Evolutionary conservation across 2,113 vertebrate genomes (phyloP), one percentile per base, ranked within the genome.

Genomic region (Chitala chitala): DNA sequence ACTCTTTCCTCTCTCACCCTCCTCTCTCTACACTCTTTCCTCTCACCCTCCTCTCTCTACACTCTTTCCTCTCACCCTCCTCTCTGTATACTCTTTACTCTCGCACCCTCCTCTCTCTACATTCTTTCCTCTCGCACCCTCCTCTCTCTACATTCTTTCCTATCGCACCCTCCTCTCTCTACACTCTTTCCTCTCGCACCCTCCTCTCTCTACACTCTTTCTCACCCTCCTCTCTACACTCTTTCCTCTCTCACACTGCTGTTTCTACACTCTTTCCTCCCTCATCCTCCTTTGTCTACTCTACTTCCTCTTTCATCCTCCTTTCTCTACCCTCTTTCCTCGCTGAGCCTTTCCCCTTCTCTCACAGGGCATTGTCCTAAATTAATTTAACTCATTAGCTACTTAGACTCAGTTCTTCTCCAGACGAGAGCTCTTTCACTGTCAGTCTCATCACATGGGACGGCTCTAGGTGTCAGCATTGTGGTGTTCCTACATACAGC

Each of bases 381-480:
- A 63, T 38, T 20, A 63, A 38, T 63, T 9, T 36, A 38, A 63
- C 33, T 63, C 5, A 26, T 38, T 2, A 13, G 36, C 38, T 63
- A 63, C 12, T 33, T 63, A 20, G 31, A 17, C 31, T 63, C 59
- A 20, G 6, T 63, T 38, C 29, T 7, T 61, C 12, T 61, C 17
- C 31, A 36, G 59, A 44, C 63, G 15, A 46, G 10, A 26, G 9
- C 22, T 24, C 13, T 31, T 15, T 63, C 33, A 29, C 33, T 68
- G 63, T 66, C 44, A 46, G 20, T 17, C 22, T 46, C 15, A 68
- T 12, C 64, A 68, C 40, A 68, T 68, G 64, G 64, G 22, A 29
- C 6, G 64, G 64, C 46, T 68, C 64, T 68, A 68, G 40, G 46
- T 68, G 64, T 46, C 40, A 46, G 64, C 40, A 38, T 66, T 66